Base-by-base conservation (phyloP, 2,797 vertebrate species). In the Pampus argenteus region DNA sequence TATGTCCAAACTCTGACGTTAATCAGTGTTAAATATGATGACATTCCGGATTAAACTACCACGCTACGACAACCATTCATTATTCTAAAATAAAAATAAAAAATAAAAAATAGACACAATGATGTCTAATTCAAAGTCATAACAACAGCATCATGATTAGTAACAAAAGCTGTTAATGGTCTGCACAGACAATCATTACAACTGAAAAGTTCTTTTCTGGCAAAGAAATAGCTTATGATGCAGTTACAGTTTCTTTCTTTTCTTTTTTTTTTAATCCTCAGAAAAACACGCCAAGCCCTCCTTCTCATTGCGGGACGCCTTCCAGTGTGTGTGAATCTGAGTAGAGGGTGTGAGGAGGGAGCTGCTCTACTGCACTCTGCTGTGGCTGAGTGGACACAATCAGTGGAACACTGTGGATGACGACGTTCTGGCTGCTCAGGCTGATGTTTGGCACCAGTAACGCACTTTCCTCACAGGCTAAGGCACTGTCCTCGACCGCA, bases 341-440 rank as follows among this genome's bases (percentile, higher is more conserved):
- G 75, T 93, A 94, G 22, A 94, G 87, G 15, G 87, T 84, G 68
- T 92, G 88, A 3, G 91, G 76, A 25, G 93, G 79, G 22, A 94
- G 91, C 69, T 86, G 93, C 52, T 87, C 87, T 7, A 83, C 67
- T 0, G 73, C 20, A 4, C 60, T 68, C 44, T 89, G 87, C 48
- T 90, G 90, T 2, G 85, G n/a, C 36, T 78, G 85, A 34, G 90
- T 10, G 2, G 92, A 90, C 59, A 92, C 86, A 0, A 94, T 83
- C 10, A 95, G 83, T 0, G 93, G 94, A 2, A 95, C 79, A 9
- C 90, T 76, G 18, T 95, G 94, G 66, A 95, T 90, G 54, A 95
- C 89, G 71, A 95, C 76, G 0, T 90, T 90, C 49, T 93, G 90
- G 7, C 89, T 4, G 22, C 84, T 82, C 13, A 95, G 86, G 60